Evolutionary conservation across 2,888 invertebrate species (phyloP).

Genomic region (Epinotia nisella): DNA sequence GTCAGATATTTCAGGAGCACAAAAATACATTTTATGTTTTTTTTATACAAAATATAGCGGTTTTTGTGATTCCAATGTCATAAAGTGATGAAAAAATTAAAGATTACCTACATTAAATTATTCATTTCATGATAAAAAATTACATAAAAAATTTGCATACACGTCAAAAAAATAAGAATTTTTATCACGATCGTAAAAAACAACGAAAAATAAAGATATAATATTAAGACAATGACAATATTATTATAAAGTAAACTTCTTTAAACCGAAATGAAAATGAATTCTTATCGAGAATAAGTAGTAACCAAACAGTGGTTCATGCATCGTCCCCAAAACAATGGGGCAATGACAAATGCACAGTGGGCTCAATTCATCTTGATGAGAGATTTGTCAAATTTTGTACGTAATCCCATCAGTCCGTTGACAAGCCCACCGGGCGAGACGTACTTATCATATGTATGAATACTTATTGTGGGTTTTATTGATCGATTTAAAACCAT

Average conservation of each 20-base stretch:
- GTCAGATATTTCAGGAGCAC: background rate
- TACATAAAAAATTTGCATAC: too few species aligned
- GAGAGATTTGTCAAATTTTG: slow-evolving; percentile 70
- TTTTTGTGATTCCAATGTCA: background rate
- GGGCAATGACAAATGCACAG: slow-evolving; percentile 55
- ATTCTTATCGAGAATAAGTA: slow-evolving; percentile 19
- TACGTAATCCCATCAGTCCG: slow-evolving; percentile 54
- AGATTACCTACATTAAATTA: too few species aligned
- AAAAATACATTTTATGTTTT: background rate
- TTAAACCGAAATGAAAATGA: background rate
- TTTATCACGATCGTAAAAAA: too few species aligned
- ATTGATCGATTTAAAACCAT: slow-evolving; percentile 29
- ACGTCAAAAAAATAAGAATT: too few species aligned
- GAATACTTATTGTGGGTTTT: slow-evolving; percentile 34
- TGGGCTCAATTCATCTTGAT: slow-evolving; percentile 61
- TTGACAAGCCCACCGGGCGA: slow-evolving; percentile 52
- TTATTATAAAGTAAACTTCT: too few species aligned
- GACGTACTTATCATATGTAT: slow-evolving; percentile 36
- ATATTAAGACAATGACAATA: too few species aligned
- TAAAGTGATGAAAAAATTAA: background rate
- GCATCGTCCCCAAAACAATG: slow-evolving; percentile 50
- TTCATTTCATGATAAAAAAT: too few species aligned
- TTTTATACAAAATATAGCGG: background rate
- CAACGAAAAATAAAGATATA: too few species aligned
- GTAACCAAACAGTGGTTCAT: slow-evolving; percentile 32